These are phyloP conservation scores for Tromatobia lineatoria DNA, from an alignment of 2,888 invertebrate species.

Conservation along the genomic window DNA sequence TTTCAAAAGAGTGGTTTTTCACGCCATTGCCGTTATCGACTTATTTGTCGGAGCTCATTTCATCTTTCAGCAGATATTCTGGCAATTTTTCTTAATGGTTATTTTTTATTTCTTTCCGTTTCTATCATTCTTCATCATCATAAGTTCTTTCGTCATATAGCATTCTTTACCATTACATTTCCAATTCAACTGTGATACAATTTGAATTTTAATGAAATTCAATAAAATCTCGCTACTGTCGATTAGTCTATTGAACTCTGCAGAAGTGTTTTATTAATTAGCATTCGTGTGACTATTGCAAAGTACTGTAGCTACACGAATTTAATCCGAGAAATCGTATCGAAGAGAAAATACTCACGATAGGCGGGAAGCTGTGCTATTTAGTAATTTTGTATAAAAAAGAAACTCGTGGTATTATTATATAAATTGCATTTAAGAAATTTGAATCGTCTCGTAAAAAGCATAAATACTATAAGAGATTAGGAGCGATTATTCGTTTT, in stretches of 20 bases:
- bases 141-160: neutral
- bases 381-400: conserved; percentile 21
- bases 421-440: conserved; percentile 40
- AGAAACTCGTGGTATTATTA: conserved; percentile 36
- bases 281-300: neutral
- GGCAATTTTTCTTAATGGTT: neutral
- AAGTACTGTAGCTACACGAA: neutral
- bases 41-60: no score
- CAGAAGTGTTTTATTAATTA: neutral
- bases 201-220: no score
- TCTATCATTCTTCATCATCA: no score
- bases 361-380: conserved; percentile 12
- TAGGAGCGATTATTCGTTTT: conserved; percentile 1
- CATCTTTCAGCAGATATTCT: neutral
- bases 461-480: conserved; percentile 6
- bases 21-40: neutral
- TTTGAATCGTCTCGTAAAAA: conserved; percentile 28
- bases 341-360: conserved; percentile 24
- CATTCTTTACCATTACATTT: neutral
- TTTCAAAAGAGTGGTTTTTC: neutral
- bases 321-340: conserved; percentile 2
- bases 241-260: neutral
- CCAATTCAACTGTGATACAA: no score
- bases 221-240: neutral
- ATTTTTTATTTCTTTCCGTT: no score